A percentile compares a stretch with the other conserved stretches of the same genome.
These are phyloP conservation scores for Metaphire vulgaris DNA, from an alignment of 1,140 invertebrate species.

Conservation along the genomic window DNA sequence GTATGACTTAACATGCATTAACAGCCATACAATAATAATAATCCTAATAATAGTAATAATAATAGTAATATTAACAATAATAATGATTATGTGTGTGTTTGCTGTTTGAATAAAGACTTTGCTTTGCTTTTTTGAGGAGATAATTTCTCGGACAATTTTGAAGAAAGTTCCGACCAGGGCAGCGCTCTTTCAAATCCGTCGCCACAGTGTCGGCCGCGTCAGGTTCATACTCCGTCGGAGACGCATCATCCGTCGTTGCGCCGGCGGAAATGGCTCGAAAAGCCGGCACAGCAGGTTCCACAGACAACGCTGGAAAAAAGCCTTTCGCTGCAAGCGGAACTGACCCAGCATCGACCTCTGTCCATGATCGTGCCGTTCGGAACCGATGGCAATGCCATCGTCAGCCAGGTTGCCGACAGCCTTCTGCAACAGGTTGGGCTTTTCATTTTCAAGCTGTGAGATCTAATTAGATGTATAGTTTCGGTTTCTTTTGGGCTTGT, in stretches of 20 bases:
- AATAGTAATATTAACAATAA: no score
- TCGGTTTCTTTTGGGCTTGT: no score
- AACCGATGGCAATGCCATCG: slow-evolving; percentile 6
- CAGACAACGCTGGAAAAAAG: slow-evolving; percentile 39
- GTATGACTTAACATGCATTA: no score
- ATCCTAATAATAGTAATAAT: no score
- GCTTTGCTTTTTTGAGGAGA: no score
- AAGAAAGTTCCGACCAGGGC: slow-evolving; percentile 37
- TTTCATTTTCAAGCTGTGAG: no score
- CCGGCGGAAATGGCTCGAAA: slow-evolving; percentile 48
- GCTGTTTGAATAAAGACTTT: no score
- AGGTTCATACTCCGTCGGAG: slow-evolving; percentile 42
- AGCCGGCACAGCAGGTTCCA: slow-evolving; percentile 1
- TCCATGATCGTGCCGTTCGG: slow-evolving; percentile 43
- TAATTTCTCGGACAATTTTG: background rate
- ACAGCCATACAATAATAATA: no score
- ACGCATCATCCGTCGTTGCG: slow-evolving; percentile 58
- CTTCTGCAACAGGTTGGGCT: background rate
- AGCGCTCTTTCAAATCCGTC: slow-evolving; percentile 33
- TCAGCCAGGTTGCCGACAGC: slow-evolving; percentile 8
- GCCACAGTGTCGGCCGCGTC: slow-evolving; percentile 21
- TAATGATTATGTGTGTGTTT: no score
- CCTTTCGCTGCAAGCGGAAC: slow-evolving; percentile 43
- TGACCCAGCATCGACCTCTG: slow-evolving; percentile 46
- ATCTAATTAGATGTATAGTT: no score